phyloP scores from a whole-genome alignment of 1,140 invertebrate genomes.

The Tyrophagus putrescentiae region DNA sequence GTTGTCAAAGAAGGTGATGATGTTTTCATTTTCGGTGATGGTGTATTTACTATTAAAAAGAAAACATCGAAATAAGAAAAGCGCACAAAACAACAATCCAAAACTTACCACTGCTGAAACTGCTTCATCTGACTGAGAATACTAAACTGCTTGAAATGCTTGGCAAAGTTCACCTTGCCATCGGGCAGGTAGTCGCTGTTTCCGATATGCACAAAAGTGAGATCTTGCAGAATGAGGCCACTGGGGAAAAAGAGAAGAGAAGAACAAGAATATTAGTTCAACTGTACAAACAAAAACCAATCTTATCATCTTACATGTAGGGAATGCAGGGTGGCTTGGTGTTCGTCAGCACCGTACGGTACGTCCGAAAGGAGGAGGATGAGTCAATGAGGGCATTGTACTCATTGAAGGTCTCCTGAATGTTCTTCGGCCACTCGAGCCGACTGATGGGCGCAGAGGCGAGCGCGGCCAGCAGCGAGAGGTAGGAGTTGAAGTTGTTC shows the following conservation, averaged over 20 bases:
- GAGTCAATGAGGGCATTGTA: constrained; percentile 90
- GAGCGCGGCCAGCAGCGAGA: constrained; percentile 85
- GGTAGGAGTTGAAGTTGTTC: constrained; percentile 96
- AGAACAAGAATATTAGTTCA: neutral
- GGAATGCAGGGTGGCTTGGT: constrained; percentile 93
- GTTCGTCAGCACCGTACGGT: constrained; percentile 78
- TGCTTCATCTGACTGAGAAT: constrained; percentile 94
- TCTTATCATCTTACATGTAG: constrained; percentile 63
- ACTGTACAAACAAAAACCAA: neutral
- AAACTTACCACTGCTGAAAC: constrained; percentile 75
- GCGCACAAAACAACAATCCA: neutral
- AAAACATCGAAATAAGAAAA: constrained; percentile 11
- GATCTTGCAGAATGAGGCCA: constrained; percentile 90
- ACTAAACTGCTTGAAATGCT: constrained; percentile 93
- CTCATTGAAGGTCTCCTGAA: constrained; percentile 66
- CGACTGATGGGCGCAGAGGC: constrained; percentile 87
- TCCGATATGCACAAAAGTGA: constrained; percentile 96
- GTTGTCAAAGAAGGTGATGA: constrained; percentile 87
- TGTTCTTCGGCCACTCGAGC: constrained; percentile 80
- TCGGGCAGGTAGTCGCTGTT: constrained; percentile 76
- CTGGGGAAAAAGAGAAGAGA: constrained; percentile 43
- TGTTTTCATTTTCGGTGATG: constrained; percentile 53
- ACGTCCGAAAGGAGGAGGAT: constrained; percentile 83
- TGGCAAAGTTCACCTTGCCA: constrained; percentile 85
- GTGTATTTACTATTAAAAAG: constrained; percentile 26